Evolutionary conservation across 1,140 invertebrate genomes (phyloP).

Genomic region (Ylistrum balloti): DNA sequence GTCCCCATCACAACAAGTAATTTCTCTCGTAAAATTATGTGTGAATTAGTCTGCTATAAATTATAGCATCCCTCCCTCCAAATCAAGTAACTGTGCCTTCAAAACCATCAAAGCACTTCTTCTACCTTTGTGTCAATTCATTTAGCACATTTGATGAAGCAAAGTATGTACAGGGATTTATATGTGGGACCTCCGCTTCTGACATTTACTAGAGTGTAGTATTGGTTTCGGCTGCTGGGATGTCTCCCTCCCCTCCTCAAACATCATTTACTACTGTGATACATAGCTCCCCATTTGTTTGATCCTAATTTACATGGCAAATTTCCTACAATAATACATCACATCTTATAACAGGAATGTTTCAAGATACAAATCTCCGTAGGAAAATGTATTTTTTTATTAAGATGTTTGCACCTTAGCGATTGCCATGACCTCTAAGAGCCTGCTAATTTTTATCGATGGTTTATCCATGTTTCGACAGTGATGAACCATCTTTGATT

Average conservation of each 20-base stretch:
- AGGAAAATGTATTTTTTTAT: slow-evolving; percentile 36
- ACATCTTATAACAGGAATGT: neutral
- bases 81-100: slow-evolving; percentile 5
- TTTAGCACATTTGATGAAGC: slow-evolving; percentile 24
- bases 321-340: slow-evolving; percentile 29
- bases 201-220: neutral
- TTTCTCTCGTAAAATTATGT: slow-evolving; percentile 35
- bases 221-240: slow-evolving; percentile 31
- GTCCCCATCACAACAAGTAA: slow-evolving; percentile 5
- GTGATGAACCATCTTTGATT: neutral
- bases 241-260: neutral
- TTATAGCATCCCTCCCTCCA: slow-evolving; percentile 37
- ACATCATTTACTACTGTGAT: neutral
- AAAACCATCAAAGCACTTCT: slow-evolving; percentile 16
- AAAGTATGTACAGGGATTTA: neutral
- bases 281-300: neutral
- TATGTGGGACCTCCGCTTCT: neutral
- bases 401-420: neutral
- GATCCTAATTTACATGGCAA: slow-evolving; percentile 32
- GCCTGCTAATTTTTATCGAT: neutral
- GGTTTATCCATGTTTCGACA: neutral
- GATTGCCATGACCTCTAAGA: neutral
- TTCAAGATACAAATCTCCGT: neutral
- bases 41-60: slow-evolving; percentile 39
- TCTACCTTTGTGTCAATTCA: slow-evolving; percentile 14